These are phyloP conservation scores for Jacana jacana DNA, from an alignment of 2,113 vertebrate genomes.

Conservation along the genomic window DNA sequence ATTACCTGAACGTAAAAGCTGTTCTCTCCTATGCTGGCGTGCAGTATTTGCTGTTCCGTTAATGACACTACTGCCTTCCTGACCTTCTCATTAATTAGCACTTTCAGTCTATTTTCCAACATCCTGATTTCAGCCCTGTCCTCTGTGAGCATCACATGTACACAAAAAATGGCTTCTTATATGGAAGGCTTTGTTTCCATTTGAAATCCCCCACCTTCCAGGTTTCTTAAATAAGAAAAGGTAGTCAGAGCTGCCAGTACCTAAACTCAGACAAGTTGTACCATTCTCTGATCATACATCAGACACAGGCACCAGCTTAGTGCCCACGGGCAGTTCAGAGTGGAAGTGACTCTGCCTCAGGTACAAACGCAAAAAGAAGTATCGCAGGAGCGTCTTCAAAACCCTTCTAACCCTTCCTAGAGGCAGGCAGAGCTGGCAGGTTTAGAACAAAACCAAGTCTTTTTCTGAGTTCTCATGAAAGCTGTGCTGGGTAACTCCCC, in stretches of 20 bases:
- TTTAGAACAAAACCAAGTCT: background rate
- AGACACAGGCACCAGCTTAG: background rate
- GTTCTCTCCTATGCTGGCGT: background rate
- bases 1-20: background rate
- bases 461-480: background rate
- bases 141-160: background rate
- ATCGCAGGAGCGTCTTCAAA: background rate
- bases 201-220: background rate
- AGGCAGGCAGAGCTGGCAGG: background rate
- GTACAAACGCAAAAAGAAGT: background rate
- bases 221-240: background rate
- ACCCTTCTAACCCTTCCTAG: background rate
- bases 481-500: background rate
- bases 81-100: slow-evolving; percentile 46
- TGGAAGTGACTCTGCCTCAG: background rate
- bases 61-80: background rate
- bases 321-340: background rate
- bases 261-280: background rate
- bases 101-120: background rate
- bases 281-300: background rate
- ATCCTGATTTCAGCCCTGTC: background rate
- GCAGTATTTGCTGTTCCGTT: background rate
- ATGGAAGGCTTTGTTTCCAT: background rate
- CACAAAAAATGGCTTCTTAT: background rate
- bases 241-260: background rate